Evolutionary conservation across 2,113 vertebrate species (phyloP).

Genomic region (Phycodurus eques): DNA sequence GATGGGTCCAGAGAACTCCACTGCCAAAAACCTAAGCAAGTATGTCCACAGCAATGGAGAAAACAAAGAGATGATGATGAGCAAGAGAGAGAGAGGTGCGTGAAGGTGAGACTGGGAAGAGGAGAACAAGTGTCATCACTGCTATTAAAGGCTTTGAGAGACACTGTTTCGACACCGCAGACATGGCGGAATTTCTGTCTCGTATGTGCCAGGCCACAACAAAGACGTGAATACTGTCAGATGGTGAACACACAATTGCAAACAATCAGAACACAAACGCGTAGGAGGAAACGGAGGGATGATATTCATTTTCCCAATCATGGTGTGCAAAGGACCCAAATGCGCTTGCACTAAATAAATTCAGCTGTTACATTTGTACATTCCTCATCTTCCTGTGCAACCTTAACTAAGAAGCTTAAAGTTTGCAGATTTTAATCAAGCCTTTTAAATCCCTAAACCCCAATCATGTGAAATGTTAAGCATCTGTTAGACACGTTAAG

Average conservation of each 20-base stretch:
- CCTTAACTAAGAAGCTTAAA: constrained; percentile 1
- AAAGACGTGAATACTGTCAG: constrained; percentile 31
- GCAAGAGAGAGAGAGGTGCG: not conserved
- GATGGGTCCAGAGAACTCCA: constrained; percentile 22
- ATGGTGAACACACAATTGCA: constrained; percentile 40
- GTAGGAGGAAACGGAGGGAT: constrained; percentile 32
- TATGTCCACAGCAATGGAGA: constrained; percentile 18
- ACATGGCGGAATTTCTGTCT: constrained; percentile 10
- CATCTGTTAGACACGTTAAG: not conserved
- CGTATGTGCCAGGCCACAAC: constrained; percentile 42
- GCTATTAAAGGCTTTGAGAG: not conserved
- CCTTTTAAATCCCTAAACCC: not conserved
- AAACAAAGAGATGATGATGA: constrained; percentile 2
- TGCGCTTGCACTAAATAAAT: constrained; percentile 24
- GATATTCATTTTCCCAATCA: constrained; percentile 19
- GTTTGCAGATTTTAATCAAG: not conserved
- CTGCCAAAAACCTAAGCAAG: constrained; percentile 17
- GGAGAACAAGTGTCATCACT: constrained; percentile 10
- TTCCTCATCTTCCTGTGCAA: constrained; percentile 3
- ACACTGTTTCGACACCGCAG: not conserved
- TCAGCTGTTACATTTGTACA: constrained; percentile 49
- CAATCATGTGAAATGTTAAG: not conserved
- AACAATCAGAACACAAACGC: constrained; percentile 23
- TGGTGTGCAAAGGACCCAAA: constrained; percentile 13
- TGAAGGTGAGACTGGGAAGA: constrained; percentile 13